Percentiles rank a stretch among this genome's conserved stretches.
Conservation (phyloP, 37 sponge, comb jelly and placozoan genomes). For the Beroe forskalii region DNA sequence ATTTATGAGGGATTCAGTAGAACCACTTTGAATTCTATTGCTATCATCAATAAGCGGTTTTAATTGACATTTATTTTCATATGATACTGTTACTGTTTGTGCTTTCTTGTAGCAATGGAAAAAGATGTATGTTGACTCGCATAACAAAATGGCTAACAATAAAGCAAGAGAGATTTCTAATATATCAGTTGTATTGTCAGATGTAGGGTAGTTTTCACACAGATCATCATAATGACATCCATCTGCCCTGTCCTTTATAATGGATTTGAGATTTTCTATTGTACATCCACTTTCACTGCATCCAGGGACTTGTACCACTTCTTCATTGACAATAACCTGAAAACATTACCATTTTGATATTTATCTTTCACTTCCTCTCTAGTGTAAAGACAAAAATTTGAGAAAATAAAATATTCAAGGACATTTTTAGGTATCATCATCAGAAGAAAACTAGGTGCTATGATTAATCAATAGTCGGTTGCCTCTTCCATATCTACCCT, state of each 20-base stretch:
- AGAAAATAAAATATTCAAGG: too few relatives aligned
- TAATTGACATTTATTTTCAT: too few relatives aligned
- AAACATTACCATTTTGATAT: too few relatives aligned
- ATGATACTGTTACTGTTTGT: too few relatives aligned
- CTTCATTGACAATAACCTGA: conserved; percentile 44
- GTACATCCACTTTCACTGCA: not conserved
- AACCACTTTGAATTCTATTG: too few relatives aligned
- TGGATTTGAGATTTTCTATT: not conserved
- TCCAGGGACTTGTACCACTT: not conserved
- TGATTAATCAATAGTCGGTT: too few relatives aligned
- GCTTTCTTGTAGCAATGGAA: conserved; percentile 28
- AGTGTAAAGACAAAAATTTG: too few relatives aligned
- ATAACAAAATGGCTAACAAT: not conserved
- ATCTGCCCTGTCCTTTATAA: not conserved
- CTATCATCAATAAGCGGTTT: not conserved
- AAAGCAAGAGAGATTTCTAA: not conserved
- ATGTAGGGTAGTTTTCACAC: not conserved
- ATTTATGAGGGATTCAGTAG: too few relatives aligned
- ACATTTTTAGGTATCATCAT: too few relatives aligned
- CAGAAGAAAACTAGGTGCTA: too few relatives aligned
- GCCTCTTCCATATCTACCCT: too few relatives aligned
- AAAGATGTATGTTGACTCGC: conserved; percentile 46
- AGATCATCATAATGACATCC: conserved; percentile 11
- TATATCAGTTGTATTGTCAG: not conserved
- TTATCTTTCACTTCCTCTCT: too few relatives aligned